phyloP scores from a whole-genome alignment of 2,888 invertebrate species.

The Hipparchia semele region DNA sequence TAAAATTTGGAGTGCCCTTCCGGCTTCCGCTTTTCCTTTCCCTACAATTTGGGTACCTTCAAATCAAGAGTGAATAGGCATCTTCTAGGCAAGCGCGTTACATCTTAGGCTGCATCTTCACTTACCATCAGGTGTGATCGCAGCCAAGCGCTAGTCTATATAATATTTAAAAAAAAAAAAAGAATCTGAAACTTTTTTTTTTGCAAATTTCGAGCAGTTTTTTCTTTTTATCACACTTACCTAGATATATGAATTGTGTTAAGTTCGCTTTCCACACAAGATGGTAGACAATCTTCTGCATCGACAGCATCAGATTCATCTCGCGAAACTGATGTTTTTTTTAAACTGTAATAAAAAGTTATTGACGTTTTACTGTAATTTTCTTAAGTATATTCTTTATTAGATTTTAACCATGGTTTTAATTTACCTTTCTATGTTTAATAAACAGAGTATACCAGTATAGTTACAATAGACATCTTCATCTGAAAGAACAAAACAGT shows the following conservation, averaged over 20 bases:
- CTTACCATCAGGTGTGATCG: too few species aligned
- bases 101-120: too few species aligned
- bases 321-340: conserved; percentile 67
- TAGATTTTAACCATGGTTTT: background rate
- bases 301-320: conserved; percentile 59
- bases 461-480: conserved; percentile 77
- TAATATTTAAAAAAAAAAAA: too few species aligned
- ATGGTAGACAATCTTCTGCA: conserved; percentile 76
- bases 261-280: conserved; percentile 83
- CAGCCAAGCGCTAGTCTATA: too few species aligned
- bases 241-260: conserved; percentile 52
- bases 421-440: conserved; percentile 54
- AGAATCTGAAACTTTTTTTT: too few species aligned
- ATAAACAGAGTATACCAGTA: conserved; percentile 80
- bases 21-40: too few species aligned
- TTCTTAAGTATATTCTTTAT: background rate
- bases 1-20: too few species aligned
- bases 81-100: too few species aligned
- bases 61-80: too few species aligned
- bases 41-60: too few species aligned
- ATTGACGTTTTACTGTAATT: background rate
- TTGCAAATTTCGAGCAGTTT: too few species aligned
- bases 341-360: conserved; percentile 50
- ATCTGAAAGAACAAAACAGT: conserved; percentile 57
- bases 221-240: conserved; percentile 41